A percentile compares a stretch with the other conserved stretches of the same genome.
These are phyloP conservation scores for Dilophus febrilis DNA, from an alignment of 2,888 invertebrate species.

Conservation along the genomic window DNA sequence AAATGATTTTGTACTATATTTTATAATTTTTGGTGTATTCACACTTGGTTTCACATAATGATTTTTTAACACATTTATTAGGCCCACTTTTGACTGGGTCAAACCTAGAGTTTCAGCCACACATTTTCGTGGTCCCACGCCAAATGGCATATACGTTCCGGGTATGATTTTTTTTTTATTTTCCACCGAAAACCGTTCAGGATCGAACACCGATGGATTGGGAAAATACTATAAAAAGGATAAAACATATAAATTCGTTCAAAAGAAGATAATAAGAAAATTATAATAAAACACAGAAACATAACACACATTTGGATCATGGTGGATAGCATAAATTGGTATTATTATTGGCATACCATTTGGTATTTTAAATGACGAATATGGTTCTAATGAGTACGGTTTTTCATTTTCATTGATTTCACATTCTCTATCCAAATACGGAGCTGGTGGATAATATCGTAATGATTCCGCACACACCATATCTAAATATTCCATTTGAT, in stretches of 20 bases:
- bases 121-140: conserved; percentile 26
- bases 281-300: no score
- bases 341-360: conserved; percentile 24
- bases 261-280: no score
- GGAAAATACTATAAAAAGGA: conserved; percentile 23
- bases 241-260: no score
- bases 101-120: conserved; percentile 26
- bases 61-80: conserved; percentile 23
- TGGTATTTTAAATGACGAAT: conserved; percentile 18
- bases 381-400: conserved; percentile 20
- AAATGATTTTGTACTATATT: conserved; percentile 22
- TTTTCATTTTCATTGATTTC: conserved; percentile 11
- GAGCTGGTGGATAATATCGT: conserved; percentile 26
- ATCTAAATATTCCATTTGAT: conserved; percentile 30
- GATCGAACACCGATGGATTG: conserved; percentile 23
- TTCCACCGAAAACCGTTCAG: conserved; percentile 25
- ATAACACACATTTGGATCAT: conserved; percentile 21
- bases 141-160: conserved; percentile 28
- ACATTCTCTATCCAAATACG: conserved; percentile 26
- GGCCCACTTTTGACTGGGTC: conserved; percentile 25
- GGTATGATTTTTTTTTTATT: conserved; percentile 21
- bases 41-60: conserved; percentile 21
- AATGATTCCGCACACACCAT: conserved; percentile 25
- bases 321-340: conserved; percentile 23
- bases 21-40: conserved; percentile 19